Evolutionary conservation across 2,888 invertebrate species (phyloP), one percentile per base, ranked within the genome.

Genomic region (Geophilus truncorum): DNA sequence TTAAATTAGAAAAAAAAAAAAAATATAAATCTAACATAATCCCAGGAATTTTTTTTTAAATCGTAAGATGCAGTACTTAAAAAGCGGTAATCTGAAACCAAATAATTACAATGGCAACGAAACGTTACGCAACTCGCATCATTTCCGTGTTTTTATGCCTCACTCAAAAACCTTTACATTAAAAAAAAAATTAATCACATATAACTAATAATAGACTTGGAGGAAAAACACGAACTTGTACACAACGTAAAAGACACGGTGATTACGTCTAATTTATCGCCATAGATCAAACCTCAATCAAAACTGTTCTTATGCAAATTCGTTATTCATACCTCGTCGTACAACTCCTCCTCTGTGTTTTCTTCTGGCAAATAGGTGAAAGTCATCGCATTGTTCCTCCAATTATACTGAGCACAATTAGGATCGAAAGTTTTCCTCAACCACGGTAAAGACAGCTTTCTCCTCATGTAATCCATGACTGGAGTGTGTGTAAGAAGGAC

Each of bases 361-460:
- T 77, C 77, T 7, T 77, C 77, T 0, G 77, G 77, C 23, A 77
- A 77, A 77, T 77, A 77, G 0, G 15, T 7, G 34, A 77, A 77
- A 9, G 12, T 36, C 6, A 23, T 6, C 23, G 10, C 77, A 32
- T 77, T 36, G 23, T 62, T 23, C 28, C 70, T 23, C 70, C 70
- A 25, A 28, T 70, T 70, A 23, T 70, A 25, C 28, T 70, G 70
- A 0, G 70, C 70, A 77, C 36, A 36, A 36, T 36, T 77, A 2
- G 77, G 77, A 36, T 32, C 36, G 32, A 30, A 77, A 34, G 15
- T 21, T 15, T 18, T 36, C 36, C 34, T 77, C 77, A 77, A 28
- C 95, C 95, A 95, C 83, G 95, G 95, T 86, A 95, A 89, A 81
- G 94, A 95, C 85, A 95, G 95, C 88, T 95, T 95, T 85, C 95